Percentiles rank a stretch among this genome's conserved stretches.
These are phyloP conservation scores for Albula goreensis DNA, from an alignment of 2,113 vertebrate genomes.

Conservation along the genomic window DNA sequence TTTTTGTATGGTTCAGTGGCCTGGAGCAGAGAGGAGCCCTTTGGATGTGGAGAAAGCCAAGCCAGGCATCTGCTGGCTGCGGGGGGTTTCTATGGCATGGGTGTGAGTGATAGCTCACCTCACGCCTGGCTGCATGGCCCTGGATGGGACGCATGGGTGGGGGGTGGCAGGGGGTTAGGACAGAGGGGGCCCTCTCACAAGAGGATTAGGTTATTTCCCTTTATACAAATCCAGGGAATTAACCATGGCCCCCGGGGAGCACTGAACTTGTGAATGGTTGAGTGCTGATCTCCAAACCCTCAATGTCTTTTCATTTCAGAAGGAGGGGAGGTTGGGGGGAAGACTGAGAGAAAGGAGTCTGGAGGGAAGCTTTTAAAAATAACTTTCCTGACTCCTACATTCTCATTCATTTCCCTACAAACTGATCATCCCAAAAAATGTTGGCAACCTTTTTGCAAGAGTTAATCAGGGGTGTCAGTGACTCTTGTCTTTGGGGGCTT, in stretches of 20 bases:
- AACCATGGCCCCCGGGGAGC: conserved; percentile 13
- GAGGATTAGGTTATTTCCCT: conserved; percentile 25
- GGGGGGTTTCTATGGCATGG: not conserved
- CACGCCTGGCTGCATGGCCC: not conserved
- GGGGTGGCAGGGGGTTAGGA: not conserved
- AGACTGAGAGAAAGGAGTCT: not conserved
- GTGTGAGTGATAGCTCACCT: not conserved
- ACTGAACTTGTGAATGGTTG: conserved; percentile 13
- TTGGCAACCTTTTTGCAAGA: not conserved
- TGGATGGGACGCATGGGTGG: not conserved
- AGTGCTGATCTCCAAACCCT: not conserved
- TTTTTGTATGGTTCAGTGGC: not conserved
- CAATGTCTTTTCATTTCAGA: not conserved
- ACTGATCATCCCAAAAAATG: not conserved
- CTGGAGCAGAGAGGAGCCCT: not conserved
- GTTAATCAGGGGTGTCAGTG: not conserved
- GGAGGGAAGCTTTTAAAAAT: not conserved
- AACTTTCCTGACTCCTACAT: not conserved
- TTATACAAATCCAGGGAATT: conserved; percentile 15
- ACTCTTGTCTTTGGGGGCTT: not conserved
- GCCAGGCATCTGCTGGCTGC: not conserved
- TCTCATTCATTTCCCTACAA: not conserved
- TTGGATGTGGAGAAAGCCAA: not conserved
- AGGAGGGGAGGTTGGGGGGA: not conserved
- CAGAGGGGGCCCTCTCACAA: not conserved